These are phyloP conservation scores for Cantharis rufa DNA, from an alignment of 2,888 invertebrate genomes.

Conservation along the genomic window DNA sequence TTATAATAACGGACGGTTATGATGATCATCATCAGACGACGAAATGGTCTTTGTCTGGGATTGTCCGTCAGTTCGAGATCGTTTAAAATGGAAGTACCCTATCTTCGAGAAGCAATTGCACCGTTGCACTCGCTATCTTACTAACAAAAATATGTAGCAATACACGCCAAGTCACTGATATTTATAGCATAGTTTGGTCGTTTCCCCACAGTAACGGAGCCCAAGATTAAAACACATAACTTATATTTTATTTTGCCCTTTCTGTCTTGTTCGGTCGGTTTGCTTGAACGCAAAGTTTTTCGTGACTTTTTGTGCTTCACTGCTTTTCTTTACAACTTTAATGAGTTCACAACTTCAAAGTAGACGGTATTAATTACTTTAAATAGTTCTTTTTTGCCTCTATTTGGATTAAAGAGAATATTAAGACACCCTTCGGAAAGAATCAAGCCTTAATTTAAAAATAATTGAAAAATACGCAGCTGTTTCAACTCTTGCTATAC, in stretches of 20 bases:
- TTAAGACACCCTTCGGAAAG: not conserved
- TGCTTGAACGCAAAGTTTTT: slow-evolving; percentile 41
- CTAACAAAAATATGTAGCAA: slow-evolving; percentile 53
- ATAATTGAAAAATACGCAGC: slow-evolving; percentile 45
- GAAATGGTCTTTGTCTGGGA: not conserved
- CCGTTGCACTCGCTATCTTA: slow-evolving; percentile 47
- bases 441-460: slow-evolving; percentile 44
- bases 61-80: not conserved
- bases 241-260: slow-evolving; percentile 56
- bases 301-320: slow-evolving; percentile 42
- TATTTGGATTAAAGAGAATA: not conserved
- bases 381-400: slow-evolving; percentile 6
- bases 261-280: slow-evolving; percentile 45
- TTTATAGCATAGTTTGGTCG: slow-evolving; percentile 52
- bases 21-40: not conserved
- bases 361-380: slow-evolving; percentile 19
- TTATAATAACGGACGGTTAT: slow-evolving; percentile 37
- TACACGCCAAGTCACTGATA: slow-evolving; percentile 50
- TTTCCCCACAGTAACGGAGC: slow-evolving; percentile 50
- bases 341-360: slow-evolving; percentile 45
- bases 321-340: slow-evolving; percentile 47
- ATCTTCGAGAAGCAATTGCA: slow-evolving; percentile 38
- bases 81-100: slow-evolving; percentile 2
- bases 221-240: slow-evolving; percentile 58
- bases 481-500: slow-evolving; percentile 31